Conservation (phyloP, 2,888 invertebrate species). For the Hetaerina titia region DNA sequence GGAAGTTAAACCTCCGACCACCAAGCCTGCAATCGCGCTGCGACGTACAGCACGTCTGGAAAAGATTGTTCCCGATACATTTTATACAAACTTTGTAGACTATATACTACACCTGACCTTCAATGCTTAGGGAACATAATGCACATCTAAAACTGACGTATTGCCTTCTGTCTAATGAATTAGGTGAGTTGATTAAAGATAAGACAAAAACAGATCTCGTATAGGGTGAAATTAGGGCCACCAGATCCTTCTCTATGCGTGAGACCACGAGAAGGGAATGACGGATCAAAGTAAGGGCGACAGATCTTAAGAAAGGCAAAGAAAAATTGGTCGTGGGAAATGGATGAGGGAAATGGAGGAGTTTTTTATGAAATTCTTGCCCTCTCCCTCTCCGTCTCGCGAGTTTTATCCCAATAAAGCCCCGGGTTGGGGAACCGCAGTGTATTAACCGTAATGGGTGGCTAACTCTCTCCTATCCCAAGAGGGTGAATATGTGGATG, state of each 20-base stretch:
- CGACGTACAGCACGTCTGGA: too few species aligned
- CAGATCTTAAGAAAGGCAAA: background rate
- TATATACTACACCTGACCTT: too few species aligned
- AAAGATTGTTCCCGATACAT: too few species aligned
- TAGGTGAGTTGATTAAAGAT: background rate
- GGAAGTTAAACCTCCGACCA: too few species aligned
- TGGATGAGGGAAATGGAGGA: conserved; percentile 40
- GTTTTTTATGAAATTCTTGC: conserved; percentile 62
- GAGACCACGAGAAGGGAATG: background rate
- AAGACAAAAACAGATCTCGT: background rate
- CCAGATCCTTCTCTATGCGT: background rate
- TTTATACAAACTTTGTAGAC: too few species aligned
- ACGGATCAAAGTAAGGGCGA: background rate
- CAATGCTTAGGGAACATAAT: too few species aligned
- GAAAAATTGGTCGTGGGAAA: conserved; percentile 32
- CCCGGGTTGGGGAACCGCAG: background rate
- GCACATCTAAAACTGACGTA: too few species aligned
- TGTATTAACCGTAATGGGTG: conserved; percentile 59
- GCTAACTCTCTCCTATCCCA: background rate
- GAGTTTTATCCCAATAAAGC: conserved; percentile 51
- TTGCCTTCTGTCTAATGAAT: too few species aligned
- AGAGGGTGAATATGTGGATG: background rate
- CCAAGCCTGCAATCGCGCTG: too few species aligned
- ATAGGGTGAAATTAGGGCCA: background rate
- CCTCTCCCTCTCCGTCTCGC: background rate